These are phyloP conservation scores for Pocillopora meandrina DNA, from an alignment of 92 coral and sea anemone genomes.

Conservation along the genomic window DNA sequence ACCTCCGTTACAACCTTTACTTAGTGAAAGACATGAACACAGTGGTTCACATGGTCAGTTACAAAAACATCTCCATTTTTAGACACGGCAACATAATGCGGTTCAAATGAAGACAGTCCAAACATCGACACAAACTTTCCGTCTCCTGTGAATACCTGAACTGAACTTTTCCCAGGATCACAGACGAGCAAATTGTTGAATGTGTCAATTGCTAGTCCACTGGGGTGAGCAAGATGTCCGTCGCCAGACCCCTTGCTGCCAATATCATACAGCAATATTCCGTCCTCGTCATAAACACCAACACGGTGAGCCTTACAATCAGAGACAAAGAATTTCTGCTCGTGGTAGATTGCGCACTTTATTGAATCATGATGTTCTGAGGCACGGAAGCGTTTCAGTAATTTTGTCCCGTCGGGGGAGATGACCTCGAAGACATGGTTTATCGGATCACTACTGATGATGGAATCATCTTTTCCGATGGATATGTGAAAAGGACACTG, in stretches of 20 bases:
- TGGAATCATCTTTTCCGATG: neutral
- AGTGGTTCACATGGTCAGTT: too few species aligned
- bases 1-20: too few species aligned
- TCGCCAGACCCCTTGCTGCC: constrained; percentile 35
- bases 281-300: constrained; percentile 47
- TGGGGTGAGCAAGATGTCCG: constrained; percentile 30
- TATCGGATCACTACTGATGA: neutral
- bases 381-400: constrained; percentile 12
- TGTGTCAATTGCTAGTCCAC: constrained; percentile 54
- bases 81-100: too few species aligned
- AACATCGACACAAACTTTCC: too few species aligned
- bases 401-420: constrained; percentile 14
- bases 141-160: neutral
- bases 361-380: neutral
- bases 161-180: neutral
- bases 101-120: too few species aligned
- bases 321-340: neutral
- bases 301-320: neutral
- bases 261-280: constrained; percentile 35
- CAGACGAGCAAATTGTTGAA: constrained; percentile 50
- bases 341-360: neutral
- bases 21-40: too few species aligned
- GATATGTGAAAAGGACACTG: neutral
- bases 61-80: too few species aligned
- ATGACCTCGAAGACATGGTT: constrained; percentile 5